Conservation (phyloP, 2,113 vertebrate species). For the Solenodon paradoxus region DNA sequence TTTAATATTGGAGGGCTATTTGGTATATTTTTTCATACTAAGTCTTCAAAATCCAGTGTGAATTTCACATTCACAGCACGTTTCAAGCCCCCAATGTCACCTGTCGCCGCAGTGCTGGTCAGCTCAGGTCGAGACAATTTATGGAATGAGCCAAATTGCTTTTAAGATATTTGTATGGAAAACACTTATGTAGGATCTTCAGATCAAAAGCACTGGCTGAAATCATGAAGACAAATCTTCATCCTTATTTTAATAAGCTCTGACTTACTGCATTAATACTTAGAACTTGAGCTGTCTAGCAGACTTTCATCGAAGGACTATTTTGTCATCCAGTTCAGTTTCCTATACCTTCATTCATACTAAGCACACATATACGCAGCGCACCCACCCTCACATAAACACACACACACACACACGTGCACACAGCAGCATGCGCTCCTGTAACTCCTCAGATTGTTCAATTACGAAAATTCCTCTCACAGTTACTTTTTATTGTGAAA, state of each 20-base stretch:
- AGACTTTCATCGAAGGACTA: neutral
- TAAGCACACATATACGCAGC: neutral
- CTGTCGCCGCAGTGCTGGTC: neutral
- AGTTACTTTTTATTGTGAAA: no score
- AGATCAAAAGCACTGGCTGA: constrained; percentile 7
- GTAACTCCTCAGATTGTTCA: neutral
- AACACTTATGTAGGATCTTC: neutral
- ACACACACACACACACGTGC: neutral
- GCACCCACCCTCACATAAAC: fast-evolving
- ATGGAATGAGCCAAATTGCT: neutral
- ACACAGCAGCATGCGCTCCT: neutral
- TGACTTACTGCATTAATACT: neutral
- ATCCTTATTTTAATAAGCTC: neutral
- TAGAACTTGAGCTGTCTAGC: neutral
- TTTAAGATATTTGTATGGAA: constrained; percentile 35
- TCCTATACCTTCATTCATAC: neutral
- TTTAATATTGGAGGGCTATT: neutral
- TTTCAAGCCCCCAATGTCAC: neutral
- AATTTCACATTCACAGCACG: neutral
- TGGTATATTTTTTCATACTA: neutral
- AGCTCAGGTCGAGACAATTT: neutral
- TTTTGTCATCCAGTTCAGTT: constrained; percentile 4
- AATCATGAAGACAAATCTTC: neutral
- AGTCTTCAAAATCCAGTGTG: constrained; percentile 21
- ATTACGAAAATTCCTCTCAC: constrained; percentile 2